Percentiles rank a stretch among this genome's conserved stretches.
phyloP scores from a whole-genome alignment of 2,113 vertebrate species.

The Uria aalge region DNA sequence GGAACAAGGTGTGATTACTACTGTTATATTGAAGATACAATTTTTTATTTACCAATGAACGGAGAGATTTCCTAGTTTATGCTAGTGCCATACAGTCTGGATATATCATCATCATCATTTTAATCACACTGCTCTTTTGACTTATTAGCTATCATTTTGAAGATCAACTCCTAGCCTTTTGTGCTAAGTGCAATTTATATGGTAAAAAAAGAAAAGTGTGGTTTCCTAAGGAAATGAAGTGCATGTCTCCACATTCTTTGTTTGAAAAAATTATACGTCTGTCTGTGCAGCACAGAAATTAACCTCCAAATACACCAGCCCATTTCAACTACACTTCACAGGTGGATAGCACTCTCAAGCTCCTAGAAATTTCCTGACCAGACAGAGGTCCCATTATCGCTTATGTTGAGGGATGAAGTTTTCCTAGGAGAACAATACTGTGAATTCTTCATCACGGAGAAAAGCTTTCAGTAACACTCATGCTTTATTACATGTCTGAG shows the following conservation, averaged over 20 bases:
- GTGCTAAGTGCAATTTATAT: not conserved
- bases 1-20: not conserved
- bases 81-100: not conserved
- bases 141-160: not conserved
- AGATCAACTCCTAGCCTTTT: not conserved
- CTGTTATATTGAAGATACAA: not conserved
- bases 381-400: not conserved
- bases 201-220: not conserved
- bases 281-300: not conserved
- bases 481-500: not conserved
- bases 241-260: not conserved
- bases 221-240: not conserved
- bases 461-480: not conserved
- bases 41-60: not conserved
- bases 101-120: not conserved
- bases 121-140: not conserved
- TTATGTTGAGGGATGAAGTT: not conserved
- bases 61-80: not conserved
- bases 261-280: not conserved
- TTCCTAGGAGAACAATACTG: not conserved
- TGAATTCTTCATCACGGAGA: not conserved
- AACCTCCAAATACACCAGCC: not conserved
- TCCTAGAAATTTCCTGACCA: not conserved
- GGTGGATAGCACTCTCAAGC: not conserved
- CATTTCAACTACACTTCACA: not conserved